Evolutionary conservation across 2,888 invertebrate species (phyloP).

Genomic region (Sturmia bella): DNA sequence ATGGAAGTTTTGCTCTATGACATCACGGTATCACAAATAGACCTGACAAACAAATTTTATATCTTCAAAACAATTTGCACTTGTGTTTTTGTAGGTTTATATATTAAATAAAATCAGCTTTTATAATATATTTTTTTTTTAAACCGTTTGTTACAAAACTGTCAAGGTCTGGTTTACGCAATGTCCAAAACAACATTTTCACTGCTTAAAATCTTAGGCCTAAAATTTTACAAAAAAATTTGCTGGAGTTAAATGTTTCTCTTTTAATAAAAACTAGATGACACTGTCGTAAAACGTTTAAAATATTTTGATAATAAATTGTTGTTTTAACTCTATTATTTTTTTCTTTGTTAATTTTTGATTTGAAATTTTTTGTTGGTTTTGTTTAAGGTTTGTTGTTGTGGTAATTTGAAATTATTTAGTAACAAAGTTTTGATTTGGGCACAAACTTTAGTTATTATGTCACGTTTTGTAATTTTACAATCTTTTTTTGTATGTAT

Average conservation of each 20-base stretch:
- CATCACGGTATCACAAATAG: conserved; percentile 1
- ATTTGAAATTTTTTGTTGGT: no score
- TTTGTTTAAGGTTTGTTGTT: not conserved
- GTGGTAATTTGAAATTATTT: not conserved
- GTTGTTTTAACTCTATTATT: not conserved
- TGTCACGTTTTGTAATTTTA: conserved; percentile 39
- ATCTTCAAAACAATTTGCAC: not conserved
- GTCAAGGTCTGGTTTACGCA: conserved; percentile 5
- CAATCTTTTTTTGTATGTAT: conserved; percentile 17
- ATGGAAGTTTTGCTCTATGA: no score
- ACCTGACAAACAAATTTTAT: conserved; percentile 43
- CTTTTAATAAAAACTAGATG: not conserved
- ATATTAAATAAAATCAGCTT: no score
- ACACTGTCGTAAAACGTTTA: not conserved
- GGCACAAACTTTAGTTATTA: conserved; percentile 19
- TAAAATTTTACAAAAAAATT: not conserved
- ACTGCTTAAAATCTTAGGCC: not conserved
- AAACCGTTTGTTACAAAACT: not conserved
- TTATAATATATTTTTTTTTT: no score
- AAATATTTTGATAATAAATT: no score
- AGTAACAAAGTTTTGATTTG: conserved; percentile 15
- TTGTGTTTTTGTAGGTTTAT: no score
- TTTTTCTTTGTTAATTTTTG: conserved; percentile 12
- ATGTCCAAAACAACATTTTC: not conserved
- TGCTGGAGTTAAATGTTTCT: not conserved